Percentiles rank a stretch among this genome's conserved stretches.
phyloP scores from a whole-genome alignment of 1,140 invertebrate species.

The Phenacoccus solenopsis region DNA sequence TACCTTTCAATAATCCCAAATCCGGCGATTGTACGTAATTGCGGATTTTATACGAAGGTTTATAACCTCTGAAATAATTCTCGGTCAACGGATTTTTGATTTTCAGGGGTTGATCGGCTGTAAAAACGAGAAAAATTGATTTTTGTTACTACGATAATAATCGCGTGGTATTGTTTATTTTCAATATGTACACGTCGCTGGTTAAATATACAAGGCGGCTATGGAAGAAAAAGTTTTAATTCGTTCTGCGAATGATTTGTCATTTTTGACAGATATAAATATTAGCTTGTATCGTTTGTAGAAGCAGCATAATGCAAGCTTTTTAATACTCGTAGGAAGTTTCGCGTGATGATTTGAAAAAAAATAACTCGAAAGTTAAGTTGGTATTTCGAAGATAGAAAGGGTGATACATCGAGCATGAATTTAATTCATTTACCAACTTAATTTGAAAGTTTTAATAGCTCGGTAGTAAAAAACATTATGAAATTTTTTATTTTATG shows the following conservation, averaged over 20 bases:
- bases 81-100: neutral
- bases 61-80: slow-evolving; percentile 19
- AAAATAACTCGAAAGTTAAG: no score
- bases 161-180: no score
- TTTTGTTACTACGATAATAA: neutral
- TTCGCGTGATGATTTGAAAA: no score
- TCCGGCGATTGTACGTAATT: slow-evolving; percentile 16
- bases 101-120: neutral
- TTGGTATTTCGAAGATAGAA: no score
- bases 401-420: no score
- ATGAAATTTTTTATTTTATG: no score
- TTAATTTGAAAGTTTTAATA: no score
- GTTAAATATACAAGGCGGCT: neutral
- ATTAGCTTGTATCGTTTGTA: neutral
- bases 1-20: slow-evolving; percentile 5
- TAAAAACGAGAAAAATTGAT: neutral
- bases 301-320: no score
- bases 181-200: neutral
- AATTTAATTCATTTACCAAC: no score
- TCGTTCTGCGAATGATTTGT: neutral
- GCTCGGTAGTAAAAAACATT: no score
- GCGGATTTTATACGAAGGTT: slow-evolving; percentile 20
- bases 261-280: neutral
- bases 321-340: no score
- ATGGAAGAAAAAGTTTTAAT: neutral